Evolutionary conservation across 2,888 invertebrate genomes (phyloP), one percentile per base, ranked within the genome.

Genomic region (Andrena dorsata): DNA sequence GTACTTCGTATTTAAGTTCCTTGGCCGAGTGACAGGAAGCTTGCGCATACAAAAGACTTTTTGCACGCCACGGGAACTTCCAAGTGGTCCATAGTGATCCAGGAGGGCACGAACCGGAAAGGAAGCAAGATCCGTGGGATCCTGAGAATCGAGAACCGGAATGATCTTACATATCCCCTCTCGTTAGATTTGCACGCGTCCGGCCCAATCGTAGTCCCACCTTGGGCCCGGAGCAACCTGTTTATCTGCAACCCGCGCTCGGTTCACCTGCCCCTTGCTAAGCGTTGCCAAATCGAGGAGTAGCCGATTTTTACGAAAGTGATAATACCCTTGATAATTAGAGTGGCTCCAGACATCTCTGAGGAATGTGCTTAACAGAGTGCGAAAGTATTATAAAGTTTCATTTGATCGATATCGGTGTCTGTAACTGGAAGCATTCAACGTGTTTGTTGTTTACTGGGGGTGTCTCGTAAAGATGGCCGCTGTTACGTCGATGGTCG

Each of bases 81-180:
- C 72, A 69, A n/a, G 61, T 72, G 77, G 71, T 74, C 58, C 53
- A 80, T 49, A 28, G 74, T 6, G 56, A 56, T 47, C 16, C 49
- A 35, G 56, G 66, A 76, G 76, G 80, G 65, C 69, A 53, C 20
- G 71, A 41, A 49, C 73, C 76, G 65, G 79, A 80, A 80, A 75
- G 84, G 81, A 81, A 81, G 80, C 68, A 76, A 66, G 84, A 80
- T 68, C 72, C 77, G 81, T 84, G 84, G 81, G 84, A 84, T 81
- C 74, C 51, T 53, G 72, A 65, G 72, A 53, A 70, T 80, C 76
- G 73, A 79, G 70, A 86, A 86, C 86, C 73, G 80, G 83, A 83
- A 83, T 86, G 58, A 80, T 78, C 69, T 74, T 79, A n/a, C n/a
- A n/a, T n/a, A 80, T 79, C 80, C 86, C 71, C 86, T 78, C 78